These are phyloP conservation scores for Siniperca scherzeri DNA, from an alignment of 2,797 vertebrate genomes.

Conservation along the genomic window DNA sequence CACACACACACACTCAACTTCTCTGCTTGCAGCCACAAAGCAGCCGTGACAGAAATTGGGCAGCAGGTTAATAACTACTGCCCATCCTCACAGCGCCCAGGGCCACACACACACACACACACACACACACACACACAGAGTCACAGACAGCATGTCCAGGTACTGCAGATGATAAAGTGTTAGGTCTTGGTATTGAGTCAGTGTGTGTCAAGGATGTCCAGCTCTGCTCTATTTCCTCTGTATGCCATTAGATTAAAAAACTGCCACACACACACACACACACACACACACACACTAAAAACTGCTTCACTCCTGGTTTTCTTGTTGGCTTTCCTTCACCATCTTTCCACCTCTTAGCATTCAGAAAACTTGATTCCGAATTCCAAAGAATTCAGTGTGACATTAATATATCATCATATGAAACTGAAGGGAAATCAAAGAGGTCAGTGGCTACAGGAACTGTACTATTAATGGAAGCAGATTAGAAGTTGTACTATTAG, in stretches of 20 bases:
- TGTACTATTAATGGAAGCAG: too few species aligned
- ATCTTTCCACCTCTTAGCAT: constrained; percentile 3
- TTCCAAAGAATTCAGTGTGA: neutral
- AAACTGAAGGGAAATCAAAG: neutral
- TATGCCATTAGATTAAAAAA: constrained; percentile 69
- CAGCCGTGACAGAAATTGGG: constrained; percentile 80
- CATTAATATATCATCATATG: neutral
- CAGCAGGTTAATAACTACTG: constrained; percentile 82
- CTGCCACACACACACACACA: constrained; percentile 34
- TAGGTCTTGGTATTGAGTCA: constrained; percentile 74
- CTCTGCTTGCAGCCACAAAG: constrained; percentile 74
- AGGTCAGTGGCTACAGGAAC: neutral
- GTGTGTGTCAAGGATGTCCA: constrained; percentile 78
- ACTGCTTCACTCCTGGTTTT: constrained; percentile 10
- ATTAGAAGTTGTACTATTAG: too few species aligned
- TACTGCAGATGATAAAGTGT: constrained; percentile 76
- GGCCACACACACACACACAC: constrained; percentile 45
- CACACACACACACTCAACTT: constrained; percentile 43
- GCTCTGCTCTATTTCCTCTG: constrained; percentile 73
- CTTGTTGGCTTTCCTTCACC: constrained; percentile 17
- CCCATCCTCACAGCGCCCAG: constrained; percentile 72
- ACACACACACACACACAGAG: constrained; percentile 30
- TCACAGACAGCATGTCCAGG: constrained; percentile 67
- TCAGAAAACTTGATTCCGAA: neutral
- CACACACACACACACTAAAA: constrained; percentile 32